Evolutionary conservation across 1,140 invertebrate species (phyloP).

Genomic region (Parapsyche elsis): DNA sequence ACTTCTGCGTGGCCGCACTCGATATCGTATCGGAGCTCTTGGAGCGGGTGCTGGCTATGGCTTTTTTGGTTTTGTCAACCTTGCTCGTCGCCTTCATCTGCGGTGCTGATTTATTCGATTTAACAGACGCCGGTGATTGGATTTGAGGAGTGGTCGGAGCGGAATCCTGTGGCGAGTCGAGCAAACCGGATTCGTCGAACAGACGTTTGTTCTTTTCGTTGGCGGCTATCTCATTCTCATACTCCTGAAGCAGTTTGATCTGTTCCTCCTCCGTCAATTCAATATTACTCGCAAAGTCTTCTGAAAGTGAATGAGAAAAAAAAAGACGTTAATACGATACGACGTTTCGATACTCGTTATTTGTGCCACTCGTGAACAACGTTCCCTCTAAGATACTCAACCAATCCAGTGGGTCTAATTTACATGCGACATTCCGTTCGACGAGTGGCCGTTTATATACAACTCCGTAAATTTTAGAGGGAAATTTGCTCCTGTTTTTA

Average conservation of each 20-base stretch:
- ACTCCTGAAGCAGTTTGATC: slow-evolving; percentile 70
- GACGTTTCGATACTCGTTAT: neutral
- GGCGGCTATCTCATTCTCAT: slow-evolving; percentile 63
- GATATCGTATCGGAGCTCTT: slow-evolving; percentile 56
- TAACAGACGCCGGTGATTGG: slow-evolving; percentile 26
- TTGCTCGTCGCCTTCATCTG: slow-evolving; percentile 58
- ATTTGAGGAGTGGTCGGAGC: slow-evolving; percentile 30
- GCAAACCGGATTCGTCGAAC: slow-evolving; percentile 18
- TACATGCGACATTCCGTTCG: slow-evolving; percentile 58
- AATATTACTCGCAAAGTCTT: slow-evolving; percentile 70
- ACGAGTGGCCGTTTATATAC: slow-evolving; percentile 35
- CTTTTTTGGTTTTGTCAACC: slow-evolving; percentile 58
- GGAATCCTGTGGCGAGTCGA: neutral
- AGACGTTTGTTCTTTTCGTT: slow-evolving; percentile 44
- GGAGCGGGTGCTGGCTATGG: slow-evolving; percentile 47
- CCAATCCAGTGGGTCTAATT: too few relatives aligned
- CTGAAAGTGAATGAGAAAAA: slow-evolving; percentile 59
- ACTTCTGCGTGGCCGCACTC: slow-evolving; percentile 24
- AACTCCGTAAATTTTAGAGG: neutral
- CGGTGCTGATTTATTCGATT: slow-evolving; percentile 21
- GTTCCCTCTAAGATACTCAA: neutral
- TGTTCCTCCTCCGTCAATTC: slow-evolving; percentile 72
- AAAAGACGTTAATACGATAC: neutral
- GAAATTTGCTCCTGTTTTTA: slow-evolving; percentile 16
- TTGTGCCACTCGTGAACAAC: neutral